These are phyloP conservation scores for Peromyscus maniculatus DNA, from an alignment of 2,113 vertebrate genomes.

Conservation along the genomic window DNA sequence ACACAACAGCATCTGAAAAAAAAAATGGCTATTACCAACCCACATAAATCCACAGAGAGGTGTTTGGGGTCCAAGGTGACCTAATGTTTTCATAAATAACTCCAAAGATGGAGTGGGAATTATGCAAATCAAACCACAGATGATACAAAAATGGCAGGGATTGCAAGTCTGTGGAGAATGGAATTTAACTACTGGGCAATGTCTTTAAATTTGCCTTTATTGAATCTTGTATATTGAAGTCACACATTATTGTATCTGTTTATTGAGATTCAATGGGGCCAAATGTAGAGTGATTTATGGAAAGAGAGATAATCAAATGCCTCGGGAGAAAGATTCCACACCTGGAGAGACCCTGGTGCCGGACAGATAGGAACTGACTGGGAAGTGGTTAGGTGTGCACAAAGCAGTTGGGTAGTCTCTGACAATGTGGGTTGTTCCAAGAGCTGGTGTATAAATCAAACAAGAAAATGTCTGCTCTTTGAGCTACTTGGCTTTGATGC, in stretches of 20 bases:
- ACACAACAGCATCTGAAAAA: conserved; percentile 46
- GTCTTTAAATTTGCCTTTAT: conserved; percentile 78
- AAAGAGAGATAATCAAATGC: conserved; percentile 57
- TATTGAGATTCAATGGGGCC: conserved; percentile 59
- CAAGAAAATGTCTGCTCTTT: neutral
- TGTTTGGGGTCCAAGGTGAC: conserved; percentile 38
- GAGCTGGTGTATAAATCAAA: conserved; percentile 20
- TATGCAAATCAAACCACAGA: conserved; percentile 74
- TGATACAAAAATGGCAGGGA: conserved; percentile 63
- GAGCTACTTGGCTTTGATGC: conserved; percentile 26
- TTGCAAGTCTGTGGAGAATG: conserved; percentile 52
- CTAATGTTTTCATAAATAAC: conserved; percentile 72
- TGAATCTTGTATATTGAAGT: conserved; percentile 77
- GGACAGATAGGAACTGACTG: neutral
- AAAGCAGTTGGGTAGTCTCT: neutral
- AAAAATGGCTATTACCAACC: conserved; percentile 11
- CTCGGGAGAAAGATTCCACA: conserved; percentile 36
- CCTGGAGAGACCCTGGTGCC: neutral
- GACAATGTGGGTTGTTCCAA: neutral
- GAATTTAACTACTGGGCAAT: conserved; percentile 75
- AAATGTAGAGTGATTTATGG: conserved; percentile 62
- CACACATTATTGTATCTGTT: conserved; percentile 76
- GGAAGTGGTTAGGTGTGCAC: neutral
- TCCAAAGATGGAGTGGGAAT: conserved; percentile 64
- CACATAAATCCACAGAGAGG: conserved; percentile 47